Evolutionary conservation across 2,113 vertebrate genomes (phyloP).

Genomic region (Terrapene triunguis): DNA sequence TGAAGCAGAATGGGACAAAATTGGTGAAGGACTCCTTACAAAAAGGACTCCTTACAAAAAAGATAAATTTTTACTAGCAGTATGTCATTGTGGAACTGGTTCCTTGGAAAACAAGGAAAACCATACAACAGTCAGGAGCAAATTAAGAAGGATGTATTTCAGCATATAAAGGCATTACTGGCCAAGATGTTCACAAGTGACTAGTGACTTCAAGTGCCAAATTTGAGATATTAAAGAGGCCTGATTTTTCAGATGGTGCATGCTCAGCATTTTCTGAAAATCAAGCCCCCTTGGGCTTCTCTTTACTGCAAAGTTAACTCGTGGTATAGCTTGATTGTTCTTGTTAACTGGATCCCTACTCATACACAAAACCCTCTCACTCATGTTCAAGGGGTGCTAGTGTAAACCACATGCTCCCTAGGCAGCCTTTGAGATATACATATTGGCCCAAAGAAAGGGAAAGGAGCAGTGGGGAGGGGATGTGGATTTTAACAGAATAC

Average conservation of each 20-base stretch:
- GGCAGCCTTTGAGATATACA: no score
- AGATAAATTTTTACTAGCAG: not conserved
- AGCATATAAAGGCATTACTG: not conserved
- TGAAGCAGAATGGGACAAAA: not conserved
- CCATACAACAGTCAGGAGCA: not conserved
- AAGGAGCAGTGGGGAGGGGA: no score
- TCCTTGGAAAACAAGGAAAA: not conserved
- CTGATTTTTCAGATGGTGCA: not conserved
- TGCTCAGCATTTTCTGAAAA: not conserved
- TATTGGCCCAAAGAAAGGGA: no score
- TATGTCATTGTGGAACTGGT: not conserved
- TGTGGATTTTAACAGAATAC: no score
- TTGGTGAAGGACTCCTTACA: not conserved
- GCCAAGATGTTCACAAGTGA: not conserved
- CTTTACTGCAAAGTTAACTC: not conserved
- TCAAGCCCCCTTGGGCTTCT: not conserved
- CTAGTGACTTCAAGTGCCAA: not conserved
- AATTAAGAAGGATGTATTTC: not conserved
- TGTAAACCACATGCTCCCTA: no score
- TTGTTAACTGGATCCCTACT: not conserved
- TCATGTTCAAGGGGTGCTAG: no score
- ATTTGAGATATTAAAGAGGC: not conserved
- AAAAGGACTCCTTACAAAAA: not conserved
- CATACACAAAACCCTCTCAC: not conserved
- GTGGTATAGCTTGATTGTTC: not conserved